Conservation (phyloP, 1,140 invertebrate species). For the Meteorus sp. region DNA sequence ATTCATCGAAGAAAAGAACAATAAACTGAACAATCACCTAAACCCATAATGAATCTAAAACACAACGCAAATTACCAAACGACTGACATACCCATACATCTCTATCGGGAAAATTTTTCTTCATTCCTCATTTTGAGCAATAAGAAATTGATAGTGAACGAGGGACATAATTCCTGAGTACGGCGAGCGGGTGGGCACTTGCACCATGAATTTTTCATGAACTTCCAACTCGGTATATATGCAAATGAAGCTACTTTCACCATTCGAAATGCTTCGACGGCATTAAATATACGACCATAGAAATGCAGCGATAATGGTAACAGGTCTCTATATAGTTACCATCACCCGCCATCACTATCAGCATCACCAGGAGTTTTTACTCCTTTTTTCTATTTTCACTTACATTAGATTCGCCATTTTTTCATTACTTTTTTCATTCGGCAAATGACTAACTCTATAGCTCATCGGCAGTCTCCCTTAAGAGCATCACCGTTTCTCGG, state of each 20-base stretch:
- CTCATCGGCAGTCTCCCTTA: neutral
- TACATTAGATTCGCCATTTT: too few species aligned
- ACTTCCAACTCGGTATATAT: slow-evolving; percentile 53
- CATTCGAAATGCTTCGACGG: slow-evolving; percentile 53
- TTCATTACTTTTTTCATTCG: neutral
- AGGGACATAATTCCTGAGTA: slow-evolving; percentile 51
- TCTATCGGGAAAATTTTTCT: neutral
- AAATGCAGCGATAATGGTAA: slow-evolving; percentile 46
- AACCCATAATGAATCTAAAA: too few species aligned
- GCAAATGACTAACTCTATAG: neutral
- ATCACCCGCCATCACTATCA: slow-evolving; percentile 25
- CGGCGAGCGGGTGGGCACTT: slow-evolving; percentile 42
- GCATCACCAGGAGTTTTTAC: neutral
- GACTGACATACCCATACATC: neutral
- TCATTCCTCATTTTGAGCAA: slow-evolving; percentile 29
- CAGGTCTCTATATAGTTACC: slow-evolving; percentile 44
- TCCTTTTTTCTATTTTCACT: too few species aligned
- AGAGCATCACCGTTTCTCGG: neutral
- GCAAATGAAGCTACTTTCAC: slow-evolving; percentile 54
- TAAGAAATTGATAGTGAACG: slow-evolving; percentile 50
- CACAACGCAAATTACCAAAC: too few species aligned
- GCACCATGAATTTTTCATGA: slow-evolving; percentile 55
- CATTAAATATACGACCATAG: slow-evolving; percentile 51
- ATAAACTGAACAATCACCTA: too few species aligned
- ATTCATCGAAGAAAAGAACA: too few species aligned